phyloP scores from a whole-genome alignment of 2,888 invertebrate genomes.

The Globia sparganii region DNA sequence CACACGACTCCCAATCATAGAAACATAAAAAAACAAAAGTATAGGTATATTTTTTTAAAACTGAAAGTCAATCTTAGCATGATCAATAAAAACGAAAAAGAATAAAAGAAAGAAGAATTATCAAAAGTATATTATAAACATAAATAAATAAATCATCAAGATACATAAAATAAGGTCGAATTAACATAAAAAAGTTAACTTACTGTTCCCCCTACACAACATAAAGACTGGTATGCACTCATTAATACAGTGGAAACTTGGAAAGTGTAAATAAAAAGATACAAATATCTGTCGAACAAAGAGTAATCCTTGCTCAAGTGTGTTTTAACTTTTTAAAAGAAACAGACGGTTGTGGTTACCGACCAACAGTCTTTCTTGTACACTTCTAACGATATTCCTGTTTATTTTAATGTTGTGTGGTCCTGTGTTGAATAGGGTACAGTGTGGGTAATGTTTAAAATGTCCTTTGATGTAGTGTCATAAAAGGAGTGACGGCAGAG shows the following conservation, averaged over 20 bases:
- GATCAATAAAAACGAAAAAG: too few relatives aligned
- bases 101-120: too few relatives aligned
- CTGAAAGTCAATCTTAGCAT: too few relatives aligned
- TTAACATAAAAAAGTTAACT: too few relatives aligned
- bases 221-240: slow-evolving; percentile 31
- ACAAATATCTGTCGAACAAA: slow-evolving; percentile 47
- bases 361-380: slow-evolving; percentile 13
- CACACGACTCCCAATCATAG: too few relatives aligned
- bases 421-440: slow-evolving; percentile 21
- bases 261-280: slow-evolving; percentile 37
- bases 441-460: slow-evolving; percentile 16
- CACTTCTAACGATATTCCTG: slow-evolving; percentile 23
- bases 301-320: slow-evolving; percentile 14
- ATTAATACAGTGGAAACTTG: slow-evolving; percentile 44
- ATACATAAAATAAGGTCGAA: too few relatives aligned
- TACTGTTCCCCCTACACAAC: background rate
- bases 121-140: too few relatives aligned
- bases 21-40: too few relatives aligned
- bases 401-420: slow-evolving; percentile 39
- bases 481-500: background rate
- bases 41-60: too few relatives aligned
- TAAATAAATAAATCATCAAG: too few relatives aligned
- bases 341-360: slow-evolving; percentile 28
- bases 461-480: slow-evolving; percentile 22
- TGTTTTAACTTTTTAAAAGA: slow-evolving; percentile 35